A percentile compares a stretch with the other conserved stretches of the same genome.
These are phyloP conservation scores for Dryadula phaetusa DNA, from an alignment of 2,888 invertebrate genomes.

Conservation along the genomic window DNA sequence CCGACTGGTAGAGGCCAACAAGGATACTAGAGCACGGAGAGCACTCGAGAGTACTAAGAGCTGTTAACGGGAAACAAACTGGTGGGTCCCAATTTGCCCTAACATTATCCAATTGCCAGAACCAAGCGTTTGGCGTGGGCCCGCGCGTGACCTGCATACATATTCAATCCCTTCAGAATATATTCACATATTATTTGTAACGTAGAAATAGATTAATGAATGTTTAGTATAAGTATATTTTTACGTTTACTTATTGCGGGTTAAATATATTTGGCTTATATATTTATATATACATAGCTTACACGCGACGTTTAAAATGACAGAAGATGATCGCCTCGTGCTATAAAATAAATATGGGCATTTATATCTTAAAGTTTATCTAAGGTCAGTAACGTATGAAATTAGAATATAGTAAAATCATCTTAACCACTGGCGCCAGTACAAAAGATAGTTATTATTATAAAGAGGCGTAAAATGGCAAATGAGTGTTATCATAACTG, in stretches of 20 bases:
- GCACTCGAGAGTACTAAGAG: constrained; percentile 68
- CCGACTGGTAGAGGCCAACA: constrained; percentile 71
- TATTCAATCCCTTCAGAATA: constrained; percentile 53
- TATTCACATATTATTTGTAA: constrained; percentile 39
- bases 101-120: constrained; percentile 79
- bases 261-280: constrained; percentile 28
- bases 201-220: no score
- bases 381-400: constrained; percentile 66
- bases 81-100: constrained; percentile 79
- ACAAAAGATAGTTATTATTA: constrained; percentile 39
- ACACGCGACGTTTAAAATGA: constrained; percentile 52
- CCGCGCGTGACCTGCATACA: constrained; percentile 74
- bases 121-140: constrained; percentile 83
- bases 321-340: constrained; percentile 60
- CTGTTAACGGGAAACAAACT: constrained; percentile 67
- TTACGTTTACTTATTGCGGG: no score
- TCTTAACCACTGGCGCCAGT: constrained; percentile 69
- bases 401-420: constrained; percentile 67
- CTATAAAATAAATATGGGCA: constrained; percentile 62
- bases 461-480: constrained; percentile 28
- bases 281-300: constrained; percentile 26
- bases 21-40: constrained; percentile 59
- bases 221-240: no score
- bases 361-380: constrained; percentile 70
- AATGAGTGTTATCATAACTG: constrained; percentile 20